phyloP scores from a whole-genome alignment of 1,140 invertebrate species.

The Phthorimaea operculella region DNA sequence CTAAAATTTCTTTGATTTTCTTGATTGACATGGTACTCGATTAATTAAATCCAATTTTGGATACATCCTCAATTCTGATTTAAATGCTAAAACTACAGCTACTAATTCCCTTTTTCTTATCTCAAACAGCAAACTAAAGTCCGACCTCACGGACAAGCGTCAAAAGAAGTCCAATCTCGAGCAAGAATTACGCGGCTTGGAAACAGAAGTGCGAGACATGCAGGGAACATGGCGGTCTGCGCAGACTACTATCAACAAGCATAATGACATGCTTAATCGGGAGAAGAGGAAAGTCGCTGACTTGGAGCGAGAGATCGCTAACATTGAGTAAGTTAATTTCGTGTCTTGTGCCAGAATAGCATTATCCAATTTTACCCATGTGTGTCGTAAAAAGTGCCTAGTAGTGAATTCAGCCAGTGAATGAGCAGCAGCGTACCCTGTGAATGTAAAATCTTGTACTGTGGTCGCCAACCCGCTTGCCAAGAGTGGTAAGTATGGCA shows the following conservation, averaged over 20 bases:
- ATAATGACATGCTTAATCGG: slow-evolving; percentile 30
- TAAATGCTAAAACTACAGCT: too few species aligned
- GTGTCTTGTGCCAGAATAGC: neutral
- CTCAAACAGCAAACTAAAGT: slow-evolving; percentile 25
- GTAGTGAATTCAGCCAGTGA: too few species aligned
- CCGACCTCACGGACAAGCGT: slow-evolving; percentile 23
- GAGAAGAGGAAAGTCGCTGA: slow-evolving; percentile 43
- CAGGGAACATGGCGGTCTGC: slow-evolving; percentile 15
- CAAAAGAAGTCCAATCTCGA: slow-evolving; percentile 21
- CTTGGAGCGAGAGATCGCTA: slow-evolving; percentile 42
- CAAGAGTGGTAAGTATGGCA: too few species aligned
- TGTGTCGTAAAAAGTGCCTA: too few species aligned
- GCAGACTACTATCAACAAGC: slow-evolving; percentile 25
- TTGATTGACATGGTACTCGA: too few species aligned
- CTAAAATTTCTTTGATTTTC: too few species aligned
- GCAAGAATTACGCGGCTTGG: slow-evolving; percentile 24
- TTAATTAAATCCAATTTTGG: too few species aligned
- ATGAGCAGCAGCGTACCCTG: too few species aligned
- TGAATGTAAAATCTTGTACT: too few species aligned
- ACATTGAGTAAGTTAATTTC: slow-evolving; percentile 41
- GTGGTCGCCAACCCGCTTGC: too few species aligned
- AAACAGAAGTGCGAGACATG: slow-evolving; percentile 18
- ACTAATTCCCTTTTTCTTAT: neutral
- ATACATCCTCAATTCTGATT: too few species aligned
- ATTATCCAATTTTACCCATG: too few species aligned